These are phyloP conservation scores for Meleagris gallopavo DNA, from an alignment of 2,113 vertebrate genomes.

Conservation along the genomic window DNA sequence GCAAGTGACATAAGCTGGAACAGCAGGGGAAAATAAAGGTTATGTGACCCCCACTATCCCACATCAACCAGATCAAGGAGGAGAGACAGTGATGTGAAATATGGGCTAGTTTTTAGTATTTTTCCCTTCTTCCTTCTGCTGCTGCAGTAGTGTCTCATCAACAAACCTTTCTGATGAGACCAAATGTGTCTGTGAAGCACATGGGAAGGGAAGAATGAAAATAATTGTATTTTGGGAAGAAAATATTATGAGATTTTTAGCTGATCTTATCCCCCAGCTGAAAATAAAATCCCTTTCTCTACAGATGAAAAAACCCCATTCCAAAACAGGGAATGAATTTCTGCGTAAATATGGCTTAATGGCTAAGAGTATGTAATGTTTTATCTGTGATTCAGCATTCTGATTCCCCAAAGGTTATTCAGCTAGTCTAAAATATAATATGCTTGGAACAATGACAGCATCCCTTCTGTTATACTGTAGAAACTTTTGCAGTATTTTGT, in stretches of 20 bases:
- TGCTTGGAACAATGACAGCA: constrained; percentile 69
- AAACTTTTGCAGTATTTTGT: constrained; percentile 58
- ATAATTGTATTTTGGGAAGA: constrained; percentile 37
- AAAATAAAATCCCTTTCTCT: constrained; percentile 64
- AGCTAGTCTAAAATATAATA: constrained; percentile 56
- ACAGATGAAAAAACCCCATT: constrained; percentile 46
- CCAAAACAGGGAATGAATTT: constrained; percentile 30
- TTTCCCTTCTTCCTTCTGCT: background rate
- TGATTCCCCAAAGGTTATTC: constrained; percentile 58
- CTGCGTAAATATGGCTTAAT: constrained; percentile 41
- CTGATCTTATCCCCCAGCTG: constrained; percentile 44
- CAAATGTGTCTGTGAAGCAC: background rate
- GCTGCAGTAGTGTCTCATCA: constrained; percentile 26
- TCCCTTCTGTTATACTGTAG: constrained; percentile 60
- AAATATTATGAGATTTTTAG: constrained; percentile 53
- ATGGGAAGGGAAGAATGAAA: background rate
- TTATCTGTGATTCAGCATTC: constrained; percentile 60
- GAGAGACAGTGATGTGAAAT: background rate
- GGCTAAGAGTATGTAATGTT: constrained; percentile 31
- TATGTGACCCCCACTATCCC: background rate
- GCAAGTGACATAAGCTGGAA: background rate
- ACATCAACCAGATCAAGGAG: background rate
- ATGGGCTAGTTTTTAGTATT: background rate
- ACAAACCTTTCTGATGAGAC: constrained; percentile 21
- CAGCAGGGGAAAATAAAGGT: background rate